Percentiles rank a stretch among this genome's conserved stretches.
Conservation (phyloP, 1,140 invertebrate species). For the Nylanderia fulva region DNA sequence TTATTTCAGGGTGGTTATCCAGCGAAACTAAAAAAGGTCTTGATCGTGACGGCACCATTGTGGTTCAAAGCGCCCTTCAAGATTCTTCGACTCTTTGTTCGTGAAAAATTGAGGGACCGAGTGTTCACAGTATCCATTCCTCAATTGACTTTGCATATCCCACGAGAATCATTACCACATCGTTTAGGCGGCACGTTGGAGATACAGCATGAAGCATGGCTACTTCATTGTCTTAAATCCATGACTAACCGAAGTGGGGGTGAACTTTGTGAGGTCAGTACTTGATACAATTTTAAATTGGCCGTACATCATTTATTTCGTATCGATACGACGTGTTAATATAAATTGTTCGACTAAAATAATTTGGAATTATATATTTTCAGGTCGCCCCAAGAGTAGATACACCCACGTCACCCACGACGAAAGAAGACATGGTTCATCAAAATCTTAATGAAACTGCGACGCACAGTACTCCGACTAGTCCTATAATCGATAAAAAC, state of each 20-base stretch:
- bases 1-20: conserved; percentile 96
- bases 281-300: not conserved
- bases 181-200: conserved; percentile 94
- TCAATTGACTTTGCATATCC: conserved; percentile 92
- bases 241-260: conserved; percentile 88
- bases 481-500: conserved; percentile 81
- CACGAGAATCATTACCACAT: conserved; percentile 92
- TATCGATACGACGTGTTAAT: not conserved
- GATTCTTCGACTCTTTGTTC: conserved; percentile 97
- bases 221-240: conserved; percentile 90
- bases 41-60: conserved; percentile 98
- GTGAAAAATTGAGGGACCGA: conserved; percentile 97
- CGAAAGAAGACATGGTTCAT: conserved; percentile 75
- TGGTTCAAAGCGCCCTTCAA: conserved; percentile 99
- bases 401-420: conserved; percentile 81
- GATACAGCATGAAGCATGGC: conserved; percentile 96
- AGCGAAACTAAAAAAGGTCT: conserved; percentile 98
- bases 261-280: conserved; percentile 83
- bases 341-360: too few species aligned
- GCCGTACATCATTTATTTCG: not conserved
- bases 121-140: conserved; percentile 97
- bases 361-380: not conserved
- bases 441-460: conserved; percentile 79
- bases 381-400: conserved; percentile 82
- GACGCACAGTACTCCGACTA: conserved; percentile 79